phyloP scores from a whole-genome alignment of 2,113 vertebrate genomes.

The Nothobranchius furzeri region DNA sequence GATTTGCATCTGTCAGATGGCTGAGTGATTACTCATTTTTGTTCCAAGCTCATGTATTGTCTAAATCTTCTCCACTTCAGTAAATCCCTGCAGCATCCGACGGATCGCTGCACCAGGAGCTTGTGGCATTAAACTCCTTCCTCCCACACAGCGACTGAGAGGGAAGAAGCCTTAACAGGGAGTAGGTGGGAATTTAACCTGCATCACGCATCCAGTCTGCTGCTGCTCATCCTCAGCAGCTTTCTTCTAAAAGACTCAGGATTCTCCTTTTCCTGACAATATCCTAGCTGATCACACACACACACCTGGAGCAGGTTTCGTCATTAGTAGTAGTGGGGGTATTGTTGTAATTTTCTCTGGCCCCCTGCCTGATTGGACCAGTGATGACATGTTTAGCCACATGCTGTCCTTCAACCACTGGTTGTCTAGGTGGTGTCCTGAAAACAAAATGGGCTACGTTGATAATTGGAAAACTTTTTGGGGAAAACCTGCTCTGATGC shows the following conservation, averaged over 20 bases:
- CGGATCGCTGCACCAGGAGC: neutral
- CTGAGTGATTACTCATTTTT: neutral
- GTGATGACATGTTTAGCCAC: too few species aligned
- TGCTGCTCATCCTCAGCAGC: neutral
- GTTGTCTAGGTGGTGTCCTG: too few species aligned
- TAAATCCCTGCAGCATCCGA: constrained; percentile 13
- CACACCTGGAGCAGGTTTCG: too few species aligned
- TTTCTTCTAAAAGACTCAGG: neutral
- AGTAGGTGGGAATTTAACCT: constrained; percentile 11
- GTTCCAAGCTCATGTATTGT: neutral
- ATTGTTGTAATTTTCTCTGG: too few species aligned
- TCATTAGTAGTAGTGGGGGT: too few species aligned
- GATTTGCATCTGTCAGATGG: neutral
- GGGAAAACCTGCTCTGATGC: too few species aligned
- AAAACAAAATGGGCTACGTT: too few species aligned
- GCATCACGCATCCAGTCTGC: neutral
- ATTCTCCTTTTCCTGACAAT: neutral
- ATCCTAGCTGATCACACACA: too few species aligned
- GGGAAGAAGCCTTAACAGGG: neutral
- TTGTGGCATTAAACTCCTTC: neutral
- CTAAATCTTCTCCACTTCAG: neutral
- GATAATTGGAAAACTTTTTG: too few species aligned
- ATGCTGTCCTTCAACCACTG: too few species aligned
- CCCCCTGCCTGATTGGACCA: too few species aligned
- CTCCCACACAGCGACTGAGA: constrained; percentile 12